Base-by-base conservation (phyloP, 2,888 invertebrate genomes). In the Apocheima hispidaria region DNA sequence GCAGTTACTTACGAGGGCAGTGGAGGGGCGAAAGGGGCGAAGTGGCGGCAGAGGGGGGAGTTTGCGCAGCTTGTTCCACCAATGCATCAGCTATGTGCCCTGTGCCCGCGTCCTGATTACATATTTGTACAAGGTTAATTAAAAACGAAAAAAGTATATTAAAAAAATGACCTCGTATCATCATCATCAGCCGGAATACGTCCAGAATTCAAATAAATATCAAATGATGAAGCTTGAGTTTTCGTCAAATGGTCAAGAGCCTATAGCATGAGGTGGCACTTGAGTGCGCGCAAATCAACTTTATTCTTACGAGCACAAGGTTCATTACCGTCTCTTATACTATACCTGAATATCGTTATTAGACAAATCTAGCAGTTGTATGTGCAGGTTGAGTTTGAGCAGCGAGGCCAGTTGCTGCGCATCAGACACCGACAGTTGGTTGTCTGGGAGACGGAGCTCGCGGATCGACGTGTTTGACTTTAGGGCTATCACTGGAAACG, bases 391-490 rank as follows among this genome's bases (percentile, higher is more conserved):
- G 75, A 94, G 93, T 67, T 95, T 94, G 63, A 98, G 92, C 75
- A 98, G 89, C 50, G 95, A 95, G 41, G 95, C 96, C 18, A 98
- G 91, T 73, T 97, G 96, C 59, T 94, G 93, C 12, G 97, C 97
- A 89, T 98, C 98, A 26, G 93, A 88, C 23, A 94, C 91, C 51
- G 94, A 94, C 68, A 98, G 92, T 63, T 95, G 92, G 83, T 98
- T 98, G 86, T 98, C 96, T 41, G 97, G 96, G 63, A 98, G 89
- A 78, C 97, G 96, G 50, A 98, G 92, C 88, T 98, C 97, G 62
- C 95, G 94, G 49, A 97, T 87, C 1, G 95, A 94, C 36, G 93
- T 94, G 89, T 98, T 98, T 72, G 96, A 94, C 77, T 97, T 96
- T 28, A 98, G 86, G 4, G 96, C 96, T 78, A 95, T 95, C 78